Evolutionary conservation across 1,140 invertebrate genomes (phyloP).

Genomic region (Drosophila miranda): DNA sequence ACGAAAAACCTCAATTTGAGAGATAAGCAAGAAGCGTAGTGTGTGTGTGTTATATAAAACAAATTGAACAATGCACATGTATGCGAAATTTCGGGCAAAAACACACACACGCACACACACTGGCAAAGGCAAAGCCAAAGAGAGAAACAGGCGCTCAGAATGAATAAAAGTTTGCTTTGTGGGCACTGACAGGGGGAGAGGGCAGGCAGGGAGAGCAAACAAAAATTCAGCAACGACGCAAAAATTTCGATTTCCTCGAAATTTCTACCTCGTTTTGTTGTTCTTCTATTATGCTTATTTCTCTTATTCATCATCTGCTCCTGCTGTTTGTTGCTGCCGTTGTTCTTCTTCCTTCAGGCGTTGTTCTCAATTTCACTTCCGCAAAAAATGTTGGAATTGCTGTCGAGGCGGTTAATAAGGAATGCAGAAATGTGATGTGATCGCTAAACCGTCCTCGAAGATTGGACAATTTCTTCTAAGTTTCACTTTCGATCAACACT

Average conservation of each 20-base stretch:
- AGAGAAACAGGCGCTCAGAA: conserved; percentile 41
- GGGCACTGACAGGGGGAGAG: background rate
- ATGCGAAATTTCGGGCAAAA: conserved; percentile 34
- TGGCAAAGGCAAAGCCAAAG: conserved; percentile 5
- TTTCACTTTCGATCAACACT: conserved; percentile 29
- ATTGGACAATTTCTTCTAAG: too few relatives aligned
- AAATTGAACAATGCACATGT: conserved; percentile 52
- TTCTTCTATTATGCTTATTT: conserved; percentile 71
- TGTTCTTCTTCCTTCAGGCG: conserved; percentile 28
- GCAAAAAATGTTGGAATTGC: too few relatives aligned
- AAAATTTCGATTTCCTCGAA: conserved; percentile 77
- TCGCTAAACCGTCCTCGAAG: too few relatives aligned
- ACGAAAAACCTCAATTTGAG: conserved; percentile 43
- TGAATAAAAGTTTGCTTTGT: conserved; percentile 45
- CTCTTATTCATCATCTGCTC: conserved; percentile 16
- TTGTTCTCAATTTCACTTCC: too few relatives aligned
- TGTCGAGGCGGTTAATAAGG: too few relatives aligned
- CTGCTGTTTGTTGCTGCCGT: conserved; percentile 36
- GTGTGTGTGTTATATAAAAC: conserved; percentile 63
- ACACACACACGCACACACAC: conserved; percentile 16
- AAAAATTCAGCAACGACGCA: conserved; percentile 71
- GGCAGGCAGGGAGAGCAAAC: conserved; percentile 22
- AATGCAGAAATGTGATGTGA: too few relatives aligned
- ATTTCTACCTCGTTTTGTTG: conserved; percentile 56
- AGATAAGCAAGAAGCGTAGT: conserved; percentile 62